A percentile compares a stretch with the other conserved stretches of the same genome.
Evolutionary conservation across 2,888 invertebrate genomes (phyloP).

Genomic region (Cataglyphis livida): DNA sequence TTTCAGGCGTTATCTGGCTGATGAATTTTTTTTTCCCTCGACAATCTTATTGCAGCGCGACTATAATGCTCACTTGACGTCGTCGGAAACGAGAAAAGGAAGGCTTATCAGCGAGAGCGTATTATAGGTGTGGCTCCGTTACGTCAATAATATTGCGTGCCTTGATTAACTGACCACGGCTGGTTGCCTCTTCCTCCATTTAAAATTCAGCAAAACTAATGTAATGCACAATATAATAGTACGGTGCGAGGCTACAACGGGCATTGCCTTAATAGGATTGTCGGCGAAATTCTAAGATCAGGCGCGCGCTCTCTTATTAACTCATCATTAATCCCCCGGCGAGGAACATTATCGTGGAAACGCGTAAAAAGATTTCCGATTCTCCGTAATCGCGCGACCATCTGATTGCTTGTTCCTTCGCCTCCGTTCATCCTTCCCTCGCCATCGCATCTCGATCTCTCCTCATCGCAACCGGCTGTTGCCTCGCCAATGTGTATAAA

Average conservation of each 20-base stretch:
- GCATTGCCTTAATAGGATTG: constrained; percentile 20
- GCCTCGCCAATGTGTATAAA: background rate
- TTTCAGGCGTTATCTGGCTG: background rate
- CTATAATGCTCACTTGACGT: background rate
- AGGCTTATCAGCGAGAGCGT: constrained; percentile 21
- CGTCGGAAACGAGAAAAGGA: background rate
- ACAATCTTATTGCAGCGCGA: constrained; percentile 22
- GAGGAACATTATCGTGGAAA: background rate
- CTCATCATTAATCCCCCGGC: constrained; percentile 13
- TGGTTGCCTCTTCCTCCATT: constrained; percentile 52
- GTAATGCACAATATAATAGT: constrained; percentile 23
- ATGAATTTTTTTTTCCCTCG: background rate
- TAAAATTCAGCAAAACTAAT: constrained; percentile 26
- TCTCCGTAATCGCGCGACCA: constrained; percentile 29
- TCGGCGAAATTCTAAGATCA: constrained; percentile 7
- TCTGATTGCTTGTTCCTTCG: constrained; percentile 4
- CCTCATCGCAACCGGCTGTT: constrained; percentile 24
- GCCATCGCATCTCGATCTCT: constrained; percentile 36
- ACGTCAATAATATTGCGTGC: constrained; percentile 49
- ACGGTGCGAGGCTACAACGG: constrained; percentile 16
- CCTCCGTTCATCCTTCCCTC: constrained; percentile 27
- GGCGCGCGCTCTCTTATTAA: constrained; percentile 19
- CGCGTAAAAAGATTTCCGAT: constrained; percentile 36
- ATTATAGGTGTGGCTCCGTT: constrained; percentile 35
- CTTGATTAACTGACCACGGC: constrained; percentile 45